Conservation (phyloP, 1,140 invertebrate genomes). For the Drosophila persimilis region DNA sequence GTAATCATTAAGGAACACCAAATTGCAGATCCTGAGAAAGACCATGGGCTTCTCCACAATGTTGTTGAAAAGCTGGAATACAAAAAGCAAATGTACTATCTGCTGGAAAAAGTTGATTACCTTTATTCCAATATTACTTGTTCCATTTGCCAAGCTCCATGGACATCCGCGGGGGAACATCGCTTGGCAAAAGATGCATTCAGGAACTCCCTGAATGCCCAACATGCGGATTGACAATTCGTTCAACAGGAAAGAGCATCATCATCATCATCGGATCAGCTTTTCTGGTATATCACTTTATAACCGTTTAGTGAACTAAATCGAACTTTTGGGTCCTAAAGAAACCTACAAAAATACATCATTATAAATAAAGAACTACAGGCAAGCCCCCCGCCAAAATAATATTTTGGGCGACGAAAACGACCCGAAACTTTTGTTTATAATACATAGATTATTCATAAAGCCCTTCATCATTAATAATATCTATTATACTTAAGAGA, state of each 20-base stretch:
- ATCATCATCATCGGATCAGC: no score
- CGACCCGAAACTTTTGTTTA: no score
- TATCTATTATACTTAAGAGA: no score
- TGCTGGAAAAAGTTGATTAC: constrained; percentile 6
- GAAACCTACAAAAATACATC: no score
- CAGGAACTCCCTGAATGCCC: background rate
- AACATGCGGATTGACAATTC: background rate
- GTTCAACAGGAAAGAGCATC: accelerated
- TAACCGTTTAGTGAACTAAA: background rate
- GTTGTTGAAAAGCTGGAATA: background rate
- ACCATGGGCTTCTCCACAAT: background rate
- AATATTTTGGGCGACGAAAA: no score
- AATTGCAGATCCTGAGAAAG: background rate
- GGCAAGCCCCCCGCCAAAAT: no score
- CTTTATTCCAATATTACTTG: background rate
- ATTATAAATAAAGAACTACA: no score
- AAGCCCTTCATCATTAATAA: no score
- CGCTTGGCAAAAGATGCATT: constrained; percentile 10
- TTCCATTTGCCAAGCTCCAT: constrained; percentile 5
- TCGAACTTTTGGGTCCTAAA: no score
- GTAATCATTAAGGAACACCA: background rate
- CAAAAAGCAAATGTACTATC: background rate
- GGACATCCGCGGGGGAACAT: constrained; percentile 2
- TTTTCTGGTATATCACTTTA: background rate
- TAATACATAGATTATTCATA: no score